Conservation (phyloP, 2,888 invertebrate species). For the Ochropacha duplaris region DNA sequence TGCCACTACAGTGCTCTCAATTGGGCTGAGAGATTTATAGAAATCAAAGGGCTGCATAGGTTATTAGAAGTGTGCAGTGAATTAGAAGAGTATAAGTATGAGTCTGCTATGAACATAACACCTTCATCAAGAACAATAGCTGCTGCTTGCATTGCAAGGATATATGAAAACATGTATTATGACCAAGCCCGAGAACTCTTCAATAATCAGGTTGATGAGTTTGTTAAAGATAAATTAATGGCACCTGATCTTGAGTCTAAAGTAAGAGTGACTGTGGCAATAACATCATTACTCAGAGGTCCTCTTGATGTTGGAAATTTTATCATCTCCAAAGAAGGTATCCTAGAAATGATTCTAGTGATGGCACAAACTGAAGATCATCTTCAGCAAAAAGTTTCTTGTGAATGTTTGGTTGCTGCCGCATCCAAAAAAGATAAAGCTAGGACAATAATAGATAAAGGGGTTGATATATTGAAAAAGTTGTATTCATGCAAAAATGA, state of each 20-base stretch:
- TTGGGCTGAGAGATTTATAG: slow-evolving; percentile 96
- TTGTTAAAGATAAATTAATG: slow-evolving; percentile 92
- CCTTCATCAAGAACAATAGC: slow-evolving; percentile 94
- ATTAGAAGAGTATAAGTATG: slow-evolving; percentile 95
- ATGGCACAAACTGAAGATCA: slow-evolving; percentile 97
- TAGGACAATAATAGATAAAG: slow-evolving; percentile 92
- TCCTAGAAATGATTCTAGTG: slow-evolving; percentile 97
- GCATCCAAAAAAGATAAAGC: slow-evolving; percentile 99
- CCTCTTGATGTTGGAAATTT: slow-evolving; percentile 97
- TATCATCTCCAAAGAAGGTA: slow-evolving; percentile 91
- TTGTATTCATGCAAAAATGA: slow-evolving; percentile 96
- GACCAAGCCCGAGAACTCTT: slow-evolving; percentile 91
- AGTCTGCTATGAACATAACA: slow-evolving; percentile 95
- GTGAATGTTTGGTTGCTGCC: slow-evolving; percentile 98
- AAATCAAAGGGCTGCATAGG: slow-evolving; percentile 86
- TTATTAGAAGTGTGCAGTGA: slow-evolving; percentile 96
- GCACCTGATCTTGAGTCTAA: slow-evolving; percentile 95
- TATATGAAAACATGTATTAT: slow-evolving; percentile 98
- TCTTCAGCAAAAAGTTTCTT: slow-evolving; percentile 96
- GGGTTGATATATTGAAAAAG: slow-evolving; percentile 95
- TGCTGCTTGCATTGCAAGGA: slow-evolving; percentile 93
- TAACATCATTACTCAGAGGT: slow-evolving; percentile 94
- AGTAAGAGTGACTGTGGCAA: slow-evolving; percentile 92
- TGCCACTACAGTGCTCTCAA: slow-evolving; percentile 91
- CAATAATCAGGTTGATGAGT: slow-evolving; percentile 90